Evolutionary conservation across 2,888 invertebrate species (phyloP), one percentile per base, ranked within the genome.

Genomic region (Scaptomyza flava): DNA sequence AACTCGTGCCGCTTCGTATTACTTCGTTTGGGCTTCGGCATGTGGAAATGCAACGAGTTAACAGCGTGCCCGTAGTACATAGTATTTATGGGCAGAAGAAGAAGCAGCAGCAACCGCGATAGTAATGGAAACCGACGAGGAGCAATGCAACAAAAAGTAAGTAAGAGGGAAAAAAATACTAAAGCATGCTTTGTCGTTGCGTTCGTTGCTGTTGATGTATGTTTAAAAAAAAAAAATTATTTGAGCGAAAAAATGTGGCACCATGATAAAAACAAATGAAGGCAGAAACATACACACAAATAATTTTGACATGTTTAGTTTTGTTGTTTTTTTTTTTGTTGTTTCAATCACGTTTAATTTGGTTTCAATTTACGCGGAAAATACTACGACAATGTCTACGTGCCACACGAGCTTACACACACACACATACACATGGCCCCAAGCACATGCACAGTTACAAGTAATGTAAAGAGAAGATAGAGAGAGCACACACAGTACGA

Each of bases 311-410:
- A 66, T 61, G 60, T 68, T 64, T 66, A 53, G 30, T 58, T 42
- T 27, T 30, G 43, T 27, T 27, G 20, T n/a, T 51, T 38, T 36
- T 50, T 3, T 3, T 7, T 12, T 62, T 46, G 64, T 62, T 42
- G 47, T 68, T 72, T 81, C 69, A 70, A 81, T 72, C 82, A 63
- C 70, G 67, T 85, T 83, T 78, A 82, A 82, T 85, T 82, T 77
- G 72, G 73, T 83, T 86, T 82, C 72, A 88, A 78, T 81, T 84
- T 84, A 84, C 84, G 84, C 88, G 87, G 84, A 84, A 87, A 84
- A 86, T 84, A 88, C 88, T 84, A 84, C 84, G 84, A 74, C 59
- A 36, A 48, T 47, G 57, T 30, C 70, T 79, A 86, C 86, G 86
- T 85, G 87, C 84, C 54, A 38, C 68, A 71, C 63, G 54, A 68